Percentiles rank a stretch among this genome's conserved stretches.
phyloP scores from a whole-genome alignment of 2,888 invertebrate genomes.

The Metallyticus violacea region DNA sequence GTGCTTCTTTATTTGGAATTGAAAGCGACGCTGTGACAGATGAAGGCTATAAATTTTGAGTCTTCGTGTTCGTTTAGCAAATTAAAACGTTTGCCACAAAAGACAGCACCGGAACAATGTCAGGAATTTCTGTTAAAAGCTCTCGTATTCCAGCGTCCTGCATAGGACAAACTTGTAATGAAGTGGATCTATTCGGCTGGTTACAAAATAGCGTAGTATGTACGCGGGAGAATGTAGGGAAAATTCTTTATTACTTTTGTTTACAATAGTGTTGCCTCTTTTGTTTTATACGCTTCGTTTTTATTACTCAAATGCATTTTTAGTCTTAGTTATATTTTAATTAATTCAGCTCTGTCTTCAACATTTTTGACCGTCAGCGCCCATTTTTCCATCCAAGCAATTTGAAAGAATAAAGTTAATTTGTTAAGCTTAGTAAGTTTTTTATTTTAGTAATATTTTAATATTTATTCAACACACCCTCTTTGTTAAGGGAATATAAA shows the following conservation, averaged over 20 bases:
- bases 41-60: not conserved
- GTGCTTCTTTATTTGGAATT: not conserved
- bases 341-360: too few species aligned
- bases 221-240: not conserved
- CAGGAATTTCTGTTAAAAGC: not conserved
- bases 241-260: not conserved
- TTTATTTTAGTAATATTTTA: too few species aligned
- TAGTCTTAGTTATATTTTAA: too few species aligned
- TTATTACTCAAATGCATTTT: too few species aligned
- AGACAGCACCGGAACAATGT: not conserved
- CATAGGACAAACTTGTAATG: not conserved
- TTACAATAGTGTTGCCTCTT: not conserved
- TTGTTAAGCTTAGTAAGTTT: too few species aligned
- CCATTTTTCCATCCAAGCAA: too few species aligned
- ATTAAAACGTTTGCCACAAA: not conserved
- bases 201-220: too few species aligned
- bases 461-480: too few species aligned
- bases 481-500: too few species aligned
- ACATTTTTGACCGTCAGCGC: too few species aligned
- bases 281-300: not conserved
- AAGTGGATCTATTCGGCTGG: not conserved
- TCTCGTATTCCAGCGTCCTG: not conserved
- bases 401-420: too few species aligned
- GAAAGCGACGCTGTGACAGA: not conserved
- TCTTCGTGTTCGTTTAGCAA: not conserved